Base-by-base conservation (phyloP, 1,140 invertebrate genomes). In the Metaphire vulgaris region DNA sequence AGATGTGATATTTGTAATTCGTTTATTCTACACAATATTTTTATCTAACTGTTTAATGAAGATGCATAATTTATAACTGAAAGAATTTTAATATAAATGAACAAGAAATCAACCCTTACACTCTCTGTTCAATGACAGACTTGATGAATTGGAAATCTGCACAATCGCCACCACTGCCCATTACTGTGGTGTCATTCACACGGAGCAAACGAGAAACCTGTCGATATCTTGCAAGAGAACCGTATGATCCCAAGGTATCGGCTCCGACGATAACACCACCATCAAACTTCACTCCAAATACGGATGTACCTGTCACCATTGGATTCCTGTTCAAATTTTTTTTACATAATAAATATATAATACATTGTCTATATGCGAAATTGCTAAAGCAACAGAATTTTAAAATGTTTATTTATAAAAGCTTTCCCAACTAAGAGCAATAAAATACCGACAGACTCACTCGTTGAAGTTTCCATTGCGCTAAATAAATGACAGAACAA, bases 101-200 rank as follows among this genome's bases (percentile, higher is more conserved):
- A 74, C 16, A 26, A 41, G 0, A 28, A 1, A 74, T 74, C 1
- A 0, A 74, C 26, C n/a, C 89, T 90, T 88, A 94, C 92, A 96
- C 92, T 89, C 95, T 95, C 83, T 96, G 93, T 81, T 97, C 91
- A 82, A 98, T 92, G 73, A 92, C 89, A 79, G 91, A 91, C 82
- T 91, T 91, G 1, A 99, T 87, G 82, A 91, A 95, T 86, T 99
- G 96, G 84, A 90, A 98, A 87, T 99, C 97, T 29, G 94, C 96
- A 86, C 94, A 97, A 87, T 99, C 97, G 16, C 96, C 96, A 78
- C 92, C 90, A 77, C 91, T 92, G 12, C 92, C 95, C 30, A 98
- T 85, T 34, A 98, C 88, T n/a, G 93, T 95, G 75, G 91, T 90
- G 66, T 95, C 89, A 85, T 98, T 98, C 0, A 98, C 91, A 88